Evolutionary conservation across 92 coral and sea anemone species (phyloP).

Genomic region (Parazoanthus atlanticus): DNA sequence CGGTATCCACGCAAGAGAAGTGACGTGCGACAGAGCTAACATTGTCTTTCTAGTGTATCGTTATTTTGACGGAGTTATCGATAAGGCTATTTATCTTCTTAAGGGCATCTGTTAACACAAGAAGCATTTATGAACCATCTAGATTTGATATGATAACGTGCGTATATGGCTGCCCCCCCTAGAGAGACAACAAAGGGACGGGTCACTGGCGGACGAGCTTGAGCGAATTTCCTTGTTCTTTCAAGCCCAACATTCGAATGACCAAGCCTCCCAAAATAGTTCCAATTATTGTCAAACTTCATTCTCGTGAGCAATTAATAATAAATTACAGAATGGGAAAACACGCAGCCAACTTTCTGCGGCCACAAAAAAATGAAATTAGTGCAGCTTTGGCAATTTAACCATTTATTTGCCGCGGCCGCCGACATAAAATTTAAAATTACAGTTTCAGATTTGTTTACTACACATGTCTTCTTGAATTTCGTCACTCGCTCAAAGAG

Average conservation of each 20-base stretch:
- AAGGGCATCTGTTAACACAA: constrained; percentile 59
- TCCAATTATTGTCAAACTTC: constrained; percentile 31
- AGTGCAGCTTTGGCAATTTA: constrained; percentile 19
- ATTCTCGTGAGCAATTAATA: constrained; percentile 30
- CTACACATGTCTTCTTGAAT: constrained; percentile 32
- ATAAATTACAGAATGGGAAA: neutral
- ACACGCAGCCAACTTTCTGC: constrained; percentile 1
- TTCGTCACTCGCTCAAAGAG: constrained; percentile 30
- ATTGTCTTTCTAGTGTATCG: constrained; percentile 20
- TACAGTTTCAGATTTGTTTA: constrained; percentile 31
- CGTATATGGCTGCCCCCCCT: constrained; percentile 43
- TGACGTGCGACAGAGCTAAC: constrained; percentile 32
- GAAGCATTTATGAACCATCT: constrained; percentile 59
- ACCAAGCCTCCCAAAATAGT: constrained; percentile 37
- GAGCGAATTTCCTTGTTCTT: constrained; percentile 28
- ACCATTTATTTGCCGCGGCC: constrained; percentile 24
- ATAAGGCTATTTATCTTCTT: constrained; percentile 80
- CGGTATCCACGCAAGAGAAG: constrained; percentile 30
- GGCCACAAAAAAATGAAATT: constrained; percentile 39
- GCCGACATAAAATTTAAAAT: constrained; percentile 22
- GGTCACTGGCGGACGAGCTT: constrained; percentile 37
- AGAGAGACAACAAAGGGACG: constrained; percentile 45
- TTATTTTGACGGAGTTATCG: constrained; percentile 63
- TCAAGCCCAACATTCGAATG: constrained; percentile 39
- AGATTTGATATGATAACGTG: constrained; percentile 68